Base-by-base conservation (phyloP, 2,888 invertebrate species). In the Acleris emargana region DNA sequence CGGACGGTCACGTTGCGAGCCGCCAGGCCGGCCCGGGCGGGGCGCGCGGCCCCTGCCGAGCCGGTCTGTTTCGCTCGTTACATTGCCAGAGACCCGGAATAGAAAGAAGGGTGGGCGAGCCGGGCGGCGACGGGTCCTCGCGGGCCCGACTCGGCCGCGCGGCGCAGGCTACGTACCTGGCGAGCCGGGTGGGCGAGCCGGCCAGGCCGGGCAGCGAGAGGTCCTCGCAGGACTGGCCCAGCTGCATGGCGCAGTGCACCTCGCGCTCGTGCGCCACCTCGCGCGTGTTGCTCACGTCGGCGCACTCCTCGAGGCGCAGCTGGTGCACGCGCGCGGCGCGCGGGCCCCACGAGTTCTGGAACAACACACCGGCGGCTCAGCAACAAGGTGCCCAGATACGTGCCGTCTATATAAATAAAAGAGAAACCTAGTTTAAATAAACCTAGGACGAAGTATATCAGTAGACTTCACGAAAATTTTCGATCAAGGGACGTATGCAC, bases 61-160 rank as follows among this genome's bases (percentile, higher is more conserved):
- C 22, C 22, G 22, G 22, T 22, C 22, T 22, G 4, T 22, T 22
- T 0, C 22, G 3, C 22, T 2, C 0, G 22, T 22, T 3, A 22
- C 22, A 3, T 22, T 22, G 4, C 4, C 22, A 22, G 22, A n/a
- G n/a, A n/a, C n/a, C n/a, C n/a, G n/a, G n/a, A n/a, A n/a, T n/a
- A n/a, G n/a, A n/a, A n/a, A n/a, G n/a, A n/a, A n/a, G 80, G 60
- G 94, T 94, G 69, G 94, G 94, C 1, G 94, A 94, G 89, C 93
- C 87, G 73, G 94, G 94, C 20, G 94, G 78, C 9, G 96, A 96
- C 43, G 98, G 94, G 88, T 98, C 98, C 87, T 98, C 98, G 95
- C 97, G 98, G 6, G 98, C 98, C 84, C 97, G 97, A 3, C 98
- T 98, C 90, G 99, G 98, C 89, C 97, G 97, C 94, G 98, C 97